Evolutionary conservation across 2,797 vertebrate species (phyloP), one percentile per base, ranked within the genome.

Genomic region (Alauda arvensis): DNA sequence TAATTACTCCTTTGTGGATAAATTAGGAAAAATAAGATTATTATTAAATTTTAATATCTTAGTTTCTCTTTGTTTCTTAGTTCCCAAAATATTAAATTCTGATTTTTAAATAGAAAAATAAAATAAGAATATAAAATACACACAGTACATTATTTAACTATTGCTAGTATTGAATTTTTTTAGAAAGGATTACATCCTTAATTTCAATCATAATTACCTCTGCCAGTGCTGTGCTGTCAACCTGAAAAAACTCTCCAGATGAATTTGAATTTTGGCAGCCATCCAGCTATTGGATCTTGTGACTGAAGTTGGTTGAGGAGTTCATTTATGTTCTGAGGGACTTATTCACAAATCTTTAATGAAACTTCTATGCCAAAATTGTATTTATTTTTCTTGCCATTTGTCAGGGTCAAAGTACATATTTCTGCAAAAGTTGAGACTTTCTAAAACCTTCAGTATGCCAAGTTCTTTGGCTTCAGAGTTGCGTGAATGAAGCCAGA

Each of bases 391-490:
- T 76, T 70, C 70, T 87, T 78, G 21, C 29, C 49, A 75, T 88
- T 84, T 71, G 5, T 87, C 60, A 88, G 62, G 49, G 52, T 90
- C 33, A 69, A 87, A 90, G 63, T 57, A 83, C 15, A 62, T 70
- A 39, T 59, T 84, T 87, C 56, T 90, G 25, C 42, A 91, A 92
- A 92, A 91, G 46, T 43, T 78, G 24, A 46, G 20, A 34, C 60
- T 66, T 93, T 92, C 59, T 68, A 62, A 77, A 87, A 31, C 16
- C n/a, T 57, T 88, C 69, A 90, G 49, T 53, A 76, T 87, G 68
- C 63, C 87, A 95, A 66, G 25, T 76, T 85, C 67, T 84, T 87
- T 93, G 87, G 85, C 86, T 91, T 77, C 82, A 77, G 69, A 78
- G 5, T 55, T 78, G 18, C 20, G 51, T 0, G 0, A 93, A 21